Evolutionary conservation across 2,888 invertebrate genomes (phyloP).

Genomic region (Eupeodes latifasciatus): DNA sequence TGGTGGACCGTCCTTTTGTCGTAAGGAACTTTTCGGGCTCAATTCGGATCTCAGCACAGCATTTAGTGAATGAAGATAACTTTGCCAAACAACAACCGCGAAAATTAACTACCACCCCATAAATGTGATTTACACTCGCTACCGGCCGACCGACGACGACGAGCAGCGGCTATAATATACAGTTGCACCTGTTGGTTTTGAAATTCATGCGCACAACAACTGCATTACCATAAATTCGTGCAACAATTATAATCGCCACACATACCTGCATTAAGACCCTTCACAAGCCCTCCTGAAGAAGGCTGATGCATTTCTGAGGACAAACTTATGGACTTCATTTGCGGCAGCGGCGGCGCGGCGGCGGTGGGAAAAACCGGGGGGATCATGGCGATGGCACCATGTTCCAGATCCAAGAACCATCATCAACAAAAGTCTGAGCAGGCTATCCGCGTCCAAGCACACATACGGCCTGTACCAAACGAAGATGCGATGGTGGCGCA

Average conservation of each 20-base stretch:
- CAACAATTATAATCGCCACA: conserved; percentile 68
- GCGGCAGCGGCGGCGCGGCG: too few species aligned
- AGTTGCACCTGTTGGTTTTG: conserved; percentile 63
- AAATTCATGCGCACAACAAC: conserved; percentile 56
- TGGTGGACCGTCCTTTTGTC: too few species aligned
- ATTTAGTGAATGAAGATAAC: too few species aligned
- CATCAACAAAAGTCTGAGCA: background rate
- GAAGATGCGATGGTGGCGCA: conserved; percentile 12
- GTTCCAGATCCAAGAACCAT: conserved; percentile 9
- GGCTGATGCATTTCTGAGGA: background rate
- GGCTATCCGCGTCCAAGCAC: too few species aligned
- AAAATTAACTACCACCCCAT: conserved; percentile 59
- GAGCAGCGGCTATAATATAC: background rate
- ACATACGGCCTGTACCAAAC: background rate
- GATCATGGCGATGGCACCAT: background rate
- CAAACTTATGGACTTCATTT: conserved; percentile 1
- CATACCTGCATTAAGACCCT: background rate
- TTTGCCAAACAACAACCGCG: background rate
- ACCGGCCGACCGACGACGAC: conserved; percentile 21
- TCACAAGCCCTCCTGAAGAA: background rate
- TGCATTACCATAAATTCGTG: conserved; percentile 71
- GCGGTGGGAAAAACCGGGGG: too few species aligned
- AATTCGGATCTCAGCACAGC: too few species aligned
- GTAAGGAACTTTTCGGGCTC: too few species aligned
- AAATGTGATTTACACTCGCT: conserved; percentile 68